Evolutionary conservation across 2,888 invertebrate genomes (phyloP).

Genomic region (Drosophila pseudotakahashii): DNA sequence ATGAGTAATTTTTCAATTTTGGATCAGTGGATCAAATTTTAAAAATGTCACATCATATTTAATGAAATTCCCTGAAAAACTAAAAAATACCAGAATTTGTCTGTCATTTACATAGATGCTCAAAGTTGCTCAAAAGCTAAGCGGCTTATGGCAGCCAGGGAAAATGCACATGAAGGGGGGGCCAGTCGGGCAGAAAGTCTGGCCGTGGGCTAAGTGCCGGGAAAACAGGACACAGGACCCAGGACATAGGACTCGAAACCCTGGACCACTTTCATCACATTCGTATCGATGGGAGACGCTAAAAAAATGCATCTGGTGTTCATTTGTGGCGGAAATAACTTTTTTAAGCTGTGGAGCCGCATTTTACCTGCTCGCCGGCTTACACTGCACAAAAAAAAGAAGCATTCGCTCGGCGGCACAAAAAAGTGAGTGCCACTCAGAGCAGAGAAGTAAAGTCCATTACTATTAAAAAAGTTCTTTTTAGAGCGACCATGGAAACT

Average conservation of each 20-base stretch:
- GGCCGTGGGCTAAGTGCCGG: slow-evolving; percentile 57
- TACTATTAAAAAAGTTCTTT: slow-evolving; percentile 77
- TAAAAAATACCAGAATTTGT: slow-evolving; percentile 31
- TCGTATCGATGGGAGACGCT: slow-evolving; percentile 57
- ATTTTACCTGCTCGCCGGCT: slow-evolving; percentile 73
- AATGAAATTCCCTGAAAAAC: slow-evolving; percentile 15
- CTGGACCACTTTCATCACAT: slow-evolving; percentile 14
- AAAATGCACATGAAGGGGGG: not conserved
- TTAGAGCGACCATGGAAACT: slow-evolving; percentile 51
- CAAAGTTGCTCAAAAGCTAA: slow-evolving; percentile 68
- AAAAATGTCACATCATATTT: slow-evolving; percentile 20
- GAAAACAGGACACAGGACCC: slow-evolving; percentile 36
- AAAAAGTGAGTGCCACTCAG: slow-evolving; percentile 20
- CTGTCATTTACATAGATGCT: slow-evolving; percentile 42
- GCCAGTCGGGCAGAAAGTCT: slow-evolving; percentile 33
- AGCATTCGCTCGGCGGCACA: slow-evolving; percentile 9
- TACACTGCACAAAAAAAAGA: slow-evolving; percentile 71
- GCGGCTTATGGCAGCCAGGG: slow-evolving; percentile 58
- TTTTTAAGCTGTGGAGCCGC: slow-evolving; percentile 68
- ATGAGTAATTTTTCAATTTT: not conserved
- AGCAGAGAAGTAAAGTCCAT: slow-evolving; percentile 62
- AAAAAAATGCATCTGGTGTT: slow-evolving; percentile 53
- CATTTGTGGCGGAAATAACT: slow-evolving; percentile 79
- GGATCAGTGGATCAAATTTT: not conserved
- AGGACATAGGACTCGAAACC: slow-evolving; percentile 2